Evolutionary conservation across 64 coral and sea anemone species (phyloP).

Genomic region (Porites australiensis): DNA sequence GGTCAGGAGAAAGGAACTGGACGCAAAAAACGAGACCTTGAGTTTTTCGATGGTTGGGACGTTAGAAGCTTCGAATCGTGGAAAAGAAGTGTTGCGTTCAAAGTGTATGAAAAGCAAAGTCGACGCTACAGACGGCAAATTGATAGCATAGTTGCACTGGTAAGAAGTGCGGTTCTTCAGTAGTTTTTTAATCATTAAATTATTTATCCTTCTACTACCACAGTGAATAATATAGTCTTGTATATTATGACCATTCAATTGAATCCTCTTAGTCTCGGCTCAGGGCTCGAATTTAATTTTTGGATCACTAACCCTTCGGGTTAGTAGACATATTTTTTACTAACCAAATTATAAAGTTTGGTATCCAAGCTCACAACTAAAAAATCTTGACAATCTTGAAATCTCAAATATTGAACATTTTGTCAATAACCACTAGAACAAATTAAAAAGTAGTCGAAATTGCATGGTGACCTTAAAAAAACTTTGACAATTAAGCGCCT

Average conservation of each 20-base stretch:
- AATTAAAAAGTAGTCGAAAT: too few species aligned
- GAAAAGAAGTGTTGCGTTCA: background rate
- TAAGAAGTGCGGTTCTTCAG: background rate
- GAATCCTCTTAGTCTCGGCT: too few species aligned
- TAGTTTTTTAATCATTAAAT: background rate
- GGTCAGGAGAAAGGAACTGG: conserved; percentile 15
- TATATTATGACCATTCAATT: background rate
- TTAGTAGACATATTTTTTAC: too few species aligned
- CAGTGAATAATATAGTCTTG: background rate
- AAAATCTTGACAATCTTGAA: too few species aligned
- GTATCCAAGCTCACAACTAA: too few species aligned
- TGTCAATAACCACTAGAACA: too few species aligned
- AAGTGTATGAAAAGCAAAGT: background rate
- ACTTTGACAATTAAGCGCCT: background rate
- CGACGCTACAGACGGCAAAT: conserved; percentile 41
- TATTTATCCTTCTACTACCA: background rate
- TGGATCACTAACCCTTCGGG: too few species aligned
- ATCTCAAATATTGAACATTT: too few species aligned
- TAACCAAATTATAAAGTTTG: too few species aligned
- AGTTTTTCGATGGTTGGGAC: background rate
- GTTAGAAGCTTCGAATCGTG: background rate
- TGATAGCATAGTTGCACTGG: conserved; percentile 16
- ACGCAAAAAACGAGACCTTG: conserved; percentile 3
- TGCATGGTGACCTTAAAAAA: too few species aligned
- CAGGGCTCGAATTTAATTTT: too few species aligned